Evolutionary conservation across 92 coral and sea anemone genomes (phyloP).

Genomic region (Pocillopora grandis): DNA sequence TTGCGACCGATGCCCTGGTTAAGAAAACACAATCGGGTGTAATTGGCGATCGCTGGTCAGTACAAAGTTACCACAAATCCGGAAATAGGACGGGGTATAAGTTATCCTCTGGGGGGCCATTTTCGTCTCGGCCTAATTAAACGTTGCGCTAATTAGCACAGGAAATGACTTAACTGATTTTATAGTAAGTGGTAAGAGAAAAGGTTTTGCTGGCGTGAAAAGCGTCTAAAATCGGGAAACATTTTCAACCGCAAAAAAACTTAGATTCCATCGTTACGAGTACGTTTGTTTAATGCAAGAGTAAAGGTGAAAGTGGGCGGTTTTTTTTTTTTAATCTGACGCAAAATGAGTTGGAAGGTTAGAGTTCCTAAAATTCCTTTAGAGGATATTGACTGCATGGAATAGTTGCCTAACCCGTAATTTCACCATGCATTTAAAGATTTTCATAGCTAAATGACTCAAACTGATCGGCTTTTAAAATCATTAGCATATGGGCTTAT

Average conservation of each 20-base stretch:
- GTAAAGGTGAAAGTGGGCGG: neutral
- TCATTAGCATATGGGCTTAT: no score
- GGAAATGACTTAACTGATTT: slow-evolving; percentile 44
- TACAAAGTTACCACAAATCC: slow-evolving; percentile 27
- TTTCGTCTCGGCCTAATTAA: slow-evolving; percentile 38
- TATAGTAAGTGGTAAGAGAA: slow-evolving; percentile 9
- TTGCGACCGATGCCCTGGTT: neutral
- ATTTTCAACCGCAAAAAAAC: neutral
- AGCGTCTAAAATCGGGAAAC: neutral
- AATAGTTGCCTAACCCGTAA: neutral
- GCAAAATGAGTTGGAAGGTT: neutral
- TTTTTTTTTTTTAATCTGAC: neutral
- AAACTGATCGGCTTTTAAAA: no score
- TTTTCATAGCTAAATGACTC: neutral
- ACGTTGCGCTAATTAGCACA: slow-evolving; percentile 39
- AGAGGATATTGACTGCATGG: neutral
- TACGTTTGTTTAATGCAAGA: no score
- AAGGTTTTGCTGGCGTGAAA: neutral
- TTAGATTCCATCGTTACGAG: no score
- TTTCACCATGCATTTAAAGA: neutral
- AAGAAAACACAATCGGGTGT: neutral
- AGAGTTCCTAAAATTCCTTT: slow-evolving; percentile 23
- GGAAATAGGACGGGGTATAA: slow-evolving; percentile 30
- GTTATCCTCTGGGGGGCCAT: slow-evolving; percentile 45
- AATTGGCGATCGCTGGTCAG: neutral